Percentiles rank a stretch among this genome's conserved stretches.
phyloP scores from a whole-genome alignment of 2,113 vertebrate genomes.

The Vombatus ursinus region DNA sequence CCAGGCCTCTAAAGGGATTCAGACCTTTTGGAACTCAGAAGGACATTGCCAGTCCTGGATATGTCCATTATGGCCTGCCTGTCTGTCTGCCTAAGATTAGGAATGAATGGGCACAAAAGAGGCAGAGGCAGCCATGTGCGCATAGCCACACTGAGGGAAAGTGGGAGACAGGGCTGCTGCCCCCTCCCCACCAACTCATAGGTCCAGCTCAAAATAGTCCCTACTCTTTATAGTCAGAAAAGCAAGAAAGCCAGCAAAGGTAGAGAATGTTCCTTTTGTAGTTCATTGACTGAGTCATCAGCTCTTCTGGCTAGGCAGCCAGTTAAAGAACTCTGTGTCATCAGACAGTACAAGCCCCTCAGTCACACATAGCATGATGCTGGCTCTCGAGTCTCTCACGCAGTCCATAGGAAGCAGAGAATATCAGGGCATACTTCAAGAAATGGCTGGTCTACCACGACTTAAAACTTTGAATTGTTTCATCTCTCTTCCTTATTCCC shows the following conservation, averaged over 20 bases:
- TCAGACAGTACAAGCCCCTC: background rate
- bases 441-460: background rate
- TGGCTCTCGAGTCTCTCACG: background rate
- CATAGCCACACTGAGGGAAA: background rate
- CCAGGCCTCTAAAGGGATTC: background rate
- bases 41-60: background rate
- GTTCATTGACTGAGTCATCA: background rate
- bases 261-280: background rate
- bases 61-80: background rate
- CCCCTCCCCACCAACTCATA: background rate
- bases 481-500: background rate
- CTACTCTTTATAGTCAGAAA: background rate
- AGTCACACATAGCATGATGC: background rate
- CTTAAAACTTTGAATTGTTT: constrained; percentile 17
- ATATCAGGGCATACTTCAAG: background rate
- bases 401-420: background rate
- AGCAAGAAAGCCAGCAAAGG: background rate
- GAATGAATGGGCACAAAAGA: background rate
- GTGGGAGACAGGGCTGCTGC: background rate
- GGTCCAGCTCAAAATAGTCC: background rate
- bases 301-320: background rate
- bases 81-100: background rate
- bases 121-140: background rate
- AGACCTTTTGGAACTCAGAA: constrained; percentile 1
- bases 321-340: background rate